Base-by-base conservation (phyloP, 2,888 invertebrate species). In the Anodontia alba region DNA sequence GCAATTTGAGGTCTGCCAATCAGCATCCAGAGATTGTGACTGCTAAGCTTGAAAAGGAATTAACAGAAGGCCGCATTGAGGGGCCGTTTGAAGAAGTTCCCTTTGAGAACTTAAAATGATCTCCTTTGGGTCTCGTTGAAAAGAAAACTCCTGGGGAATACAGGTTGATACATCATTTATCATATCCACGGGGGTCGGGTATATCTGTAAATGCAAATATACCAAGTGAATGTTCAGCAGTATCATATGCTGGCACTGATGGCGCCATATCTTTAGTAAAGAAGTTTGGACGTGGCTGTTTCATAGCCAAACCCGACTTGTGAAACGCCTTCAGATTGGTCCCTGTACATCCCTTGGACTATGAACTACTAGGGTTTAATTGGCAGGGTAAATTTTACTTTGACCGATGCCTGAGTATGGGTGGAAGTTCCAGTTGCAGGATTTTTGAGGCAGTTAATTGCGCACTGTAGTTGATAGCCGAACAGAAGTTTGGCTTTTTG, bases 381-480 rank as follows among this genome's bases (percentile, higher is more conserved):
- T 54, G 54, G 54, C 26, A 54, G 29, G 23, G 54, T 23, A 15
- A 54, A n/a, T n/a, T n/a, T n/a, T 78, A 73, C 54, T 73, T 26
- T 67, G 62, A 73, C 36, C 54, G 66, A 23, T 46, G 23, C 23
- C 68, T 78, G 15, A 62, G 73, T 15, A 73, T 78, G 73, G 78
- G 78, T 15, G 26, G 46, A 7, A 38, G 36, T n/a, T n/a, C n/a
- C n/a, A n/a, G n/a, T n/a, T n/a, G n/a, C n/a, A n/a, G n/a, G n/a
- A n/a, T n/a, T n/a, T 33, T 46, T 49, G 70, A 70, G 49, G 31
- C 43, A 1, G 17, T 70, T 26, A 70, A 46, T 20, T 46, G 23
- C 7, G 43, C 70, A 23, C 46, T 70, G 49, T 29, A 70, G 26
- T 70, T 43, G 70, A 46, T 70, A n/a, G n/a, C n/a, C n/a, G n/a